phyloP scores from a whole-genome alignment of 2,113 vertebrate genomes.

The Microcebus griseorufus region DNA sequence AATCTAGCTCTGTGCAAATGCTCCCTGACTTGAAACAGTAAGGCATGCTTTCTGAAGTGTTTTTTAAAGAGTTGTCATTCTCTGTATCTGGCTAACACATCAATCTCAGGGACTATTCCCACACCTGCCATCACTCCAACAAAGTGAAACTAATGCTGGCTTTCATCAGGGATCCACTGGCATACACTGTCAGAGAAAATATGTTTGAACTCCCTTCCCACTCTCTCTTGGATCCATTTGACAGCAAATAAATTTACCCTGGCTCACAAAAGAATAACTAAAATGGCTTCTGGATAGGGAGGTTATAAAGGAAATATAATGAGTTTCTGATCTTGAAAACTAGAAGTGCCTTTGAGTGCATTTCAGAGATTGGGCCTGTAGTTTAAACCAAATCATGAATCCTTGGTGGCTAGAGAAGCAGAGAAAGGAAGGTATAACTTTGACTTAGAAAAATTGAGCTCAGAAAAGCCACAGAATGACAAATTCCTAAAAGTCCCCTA shows the following conservation, averaged over 20 bases:
- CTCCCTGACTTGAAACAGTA: not conserved
- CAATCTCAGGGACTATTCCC: not conserved
- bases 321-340: not conserved
- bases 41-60: not conserved
- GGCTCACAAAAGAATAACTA: not conserved
- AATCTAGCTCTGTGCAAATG: not conserved
- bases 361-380: not conserved
- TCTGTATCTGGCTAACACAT: not conserved
- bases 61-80: not conserved
- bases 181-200: not conserved
- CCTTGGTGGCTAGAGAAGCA: not conserved
- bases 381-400: not conserved
- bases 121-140: accelerated
- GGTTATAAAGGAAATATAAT: not conserved
- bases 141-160: not conserved
- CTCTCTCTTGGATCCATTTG: not conserved
- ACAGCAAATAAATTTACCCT: not conserved
- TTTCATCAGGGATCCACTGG: not conserved
- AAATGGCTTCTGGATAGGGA: not conserved
- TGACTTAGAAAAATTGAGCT: not conserved
- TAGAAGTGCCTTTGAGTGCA: not conserved
- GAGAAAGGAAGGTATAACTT: not conserved
- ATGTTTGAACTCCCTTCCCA: not conserved
- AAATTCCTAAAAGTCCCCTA: not conserved
- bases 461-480: not conserved